Evolutionary conservation across 2,888 invertebrate genomes (phyloP), one percentile per base, ranked within the genome.

Genomic region (Phasia obesa): DNA sequence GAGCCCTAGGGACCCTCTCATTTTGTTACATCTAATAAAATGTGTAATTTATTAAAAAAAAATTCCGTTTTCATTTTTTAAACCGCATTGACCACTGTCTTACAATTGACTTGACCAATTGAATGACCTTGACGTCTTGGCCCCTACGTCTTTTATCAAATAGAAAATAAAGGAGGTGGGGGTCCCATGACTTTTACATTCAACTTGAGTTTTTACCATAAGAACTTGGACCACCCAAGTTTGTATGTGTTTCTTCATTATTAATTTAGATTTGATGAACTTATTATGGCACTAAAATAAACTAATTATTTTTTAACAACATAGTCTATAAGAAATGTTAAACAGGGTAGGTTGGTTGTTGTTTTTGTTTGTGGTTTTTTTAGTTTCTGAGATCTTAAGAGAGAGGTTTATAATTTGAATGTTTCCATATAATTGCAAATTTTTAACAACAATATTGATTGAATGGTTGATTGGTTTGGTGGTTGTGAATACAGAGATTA

Each of bases 371-470:
- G 47, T 27, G 55, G 47, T 6, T 59, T 73, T 60, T 6, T 47
- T 4, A 17, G 6, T 47, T 44, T 25, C 57, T 57, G n/a, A 17
- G 31, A 64, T 57, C 47, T 69, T 69, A 6, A 38, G 23, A 73
- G 62, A 70, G 64, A 57, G 44, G 17, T 27, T 47, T 35, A 49
- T 44, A 55, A n/a, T 38, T 62, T 62, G 19, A 59, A 70, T 74
- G 64, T 71, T 64, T 75, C 69, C 57, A 75, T 74, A 59, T 65
- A 57, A 64, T 53, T 69, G 69, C 69, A 74, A 82, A 23, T 69
- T 59, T 55, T 67, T 64, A 77, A 69, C 57, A 78, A 82, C 57
- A 79, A 79, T 75, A 79, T 75, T 79, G 70, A 64, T 60, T 78
- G 71, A 27, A 51, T 71, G 70, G 13, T 49, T 67, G 59, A 49